A percentile compares a stretch with the other conserved stretches of the same genome.
These are phyloP conservation scores for Hystrix cristata DNA, from an alignment of 2,113 vertebrate species.

Conservation along the genomic window DNA sequence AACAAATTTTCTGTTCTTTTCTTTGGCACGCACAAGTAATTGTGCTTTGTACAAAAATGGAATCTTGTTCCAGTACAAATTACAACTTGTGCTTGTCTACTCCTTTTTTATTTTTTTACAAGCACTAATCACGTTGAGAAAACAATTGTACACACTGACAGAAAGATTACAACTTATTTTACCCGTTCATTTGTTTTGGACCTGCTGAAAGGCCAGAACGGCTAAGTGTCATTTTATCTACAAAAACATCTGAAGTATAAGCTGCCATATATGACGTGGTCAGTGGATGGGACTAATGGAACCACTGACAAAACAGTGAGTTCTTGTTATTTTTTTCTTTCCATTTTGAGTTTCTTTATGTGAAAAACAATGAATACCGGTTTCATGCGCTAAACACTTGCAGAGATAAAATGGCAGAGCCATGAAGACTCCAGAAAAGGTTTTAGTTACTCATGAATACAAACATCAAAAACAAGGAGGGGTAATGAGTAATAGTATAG, in stretches of 20 bases:
- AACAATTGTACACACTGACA: conserved; percentile 50
- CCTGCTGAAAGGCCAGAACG: conserved; percentile 42
- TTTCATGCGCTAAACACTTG: background rate
- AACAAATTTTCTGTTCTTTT: conserved; percentile 26
- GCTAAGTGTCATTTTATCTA: conserved; percentile 64
- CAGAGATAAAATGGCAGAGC: conserved; percentile 59
- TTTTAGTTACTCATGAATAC: conserved; percentile 40
- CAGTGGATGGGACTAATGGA: conserved; percentile 32
- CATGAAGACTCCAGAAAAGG: conserved; percentile 5
- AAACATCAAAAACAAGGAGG: conserved; percentile 57
- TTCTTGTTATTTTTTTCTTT: conserved; percentile 64
- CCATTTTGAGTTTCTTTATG: conserved; percentile 18
- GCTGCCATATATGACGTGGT: background rate
- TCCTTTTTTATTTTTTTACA: background rate
- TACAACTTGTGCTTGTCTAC: background rate
- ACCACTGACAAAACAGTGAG: conserved; percentile 30
- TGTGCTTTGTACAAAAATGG: conserved; percentile 48
- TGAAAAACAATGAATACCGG: conserved; percentile 62
- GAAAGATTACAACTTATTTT: conserved; percentile 63
- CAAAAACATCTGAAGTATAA: conserved; percentile 66
- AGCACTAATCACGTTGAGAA: conserved; percentile 47
- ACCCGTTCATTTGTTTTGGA: conserved; percentile 59
- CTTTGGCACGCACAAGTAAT: conserved; percentile 27
- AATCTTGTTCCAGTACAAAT: conserved; percentile 62
- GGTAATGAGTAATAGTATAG: conserved; percentile 75